Conservation (phyloP, 2,113 vertebrate genomes). For the Xiphias gladius region DNA sequence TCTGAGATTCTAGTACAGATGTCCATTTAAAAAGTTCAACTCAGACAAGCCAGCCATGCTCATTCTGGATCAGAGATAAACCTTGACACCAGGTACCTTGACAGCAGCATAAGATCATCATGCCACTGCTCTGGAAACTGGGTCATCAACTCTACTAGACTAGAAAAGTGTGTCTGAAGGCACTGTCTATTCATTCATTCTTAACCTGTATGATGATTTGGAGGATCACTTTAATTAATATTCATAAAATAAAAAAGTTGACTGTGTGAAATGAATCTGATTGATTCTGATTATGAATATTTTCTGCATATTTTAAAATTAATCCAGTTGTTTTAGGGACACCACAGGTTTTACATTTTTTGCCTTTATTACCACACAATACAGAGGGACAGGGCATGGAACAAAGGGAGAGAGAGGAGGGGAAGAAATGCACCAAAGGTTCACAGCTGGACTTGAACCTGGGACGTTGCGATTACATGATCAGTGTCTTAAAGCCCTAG, state of each 20-base stretch:
- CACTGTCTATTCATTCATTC: background rate
- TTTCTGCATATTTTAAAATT: background rate
- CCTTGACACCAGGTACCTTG: background rate
- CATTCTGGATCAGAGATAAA: background rate
- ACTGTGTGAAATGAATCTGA: background rate
- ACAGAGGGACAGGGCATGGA: background rate
- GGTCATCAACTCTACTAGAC: background rate
- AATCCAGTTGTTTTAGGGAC: background rate
- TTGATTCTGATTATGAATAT: background rate
- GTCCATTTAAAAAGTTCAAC: background rate
- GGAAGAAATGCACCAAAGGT: background rate
- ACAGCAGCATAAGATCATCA: background rate
- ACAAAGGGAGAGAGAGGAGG: background rate
- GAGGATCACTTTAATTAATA: background rate
- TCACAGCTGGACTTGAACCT: background rate
- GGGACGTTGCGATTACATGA: too few species aligned
- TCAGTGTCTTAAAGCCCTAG: too few species aligned
- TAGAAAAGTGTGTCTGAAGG: background rate
- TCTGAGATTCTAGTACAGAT: background rate
- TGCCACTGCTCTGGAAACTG: background rate
- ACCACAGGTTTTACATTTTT: background rate
- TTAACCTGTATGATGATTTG: background rate
- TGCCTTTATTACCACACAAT: background rate
- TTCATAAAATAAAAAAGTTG: background rate
- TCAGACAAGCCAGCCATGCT: background rate